phyloP scores from a whole-genome alignment of 2,797 vertebrate genomes.

The Sebastes flavidus region DNA sequence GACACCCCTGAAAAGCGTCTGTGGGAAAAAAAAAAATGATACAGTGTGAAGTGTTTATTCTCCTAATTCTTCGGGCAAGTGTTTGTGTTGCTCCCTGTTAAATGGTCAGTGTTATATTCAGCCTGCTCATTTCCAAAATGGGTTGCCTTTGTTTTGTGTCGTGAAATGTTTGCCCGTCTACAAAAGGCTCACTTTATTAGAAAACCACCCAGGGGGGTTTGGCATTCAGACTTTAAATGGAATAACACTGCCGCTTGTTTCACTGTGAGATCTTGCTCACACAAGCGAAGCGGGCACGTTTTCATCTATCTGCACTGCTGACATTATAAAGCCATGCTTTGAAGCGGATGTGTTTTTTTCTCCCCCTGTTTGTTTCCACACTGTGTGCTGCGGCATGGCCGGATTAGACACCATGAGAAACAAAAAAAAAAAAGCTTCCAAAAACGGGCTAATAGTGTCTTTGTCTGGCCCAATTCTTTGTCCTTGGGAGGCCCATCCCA shows the following conservation, averaged over 20 bases:
- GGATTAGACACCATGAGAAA: slow-evolving; percentile 69
- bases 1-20: slow-evolving; percentile 20
- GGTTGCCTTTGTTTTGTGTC: slow-evolving; percentile 53
- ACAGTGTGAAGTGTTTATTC: slow-evolving; percentile 47
- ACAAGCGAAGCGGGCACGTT: slow-evolving; percentile 43
- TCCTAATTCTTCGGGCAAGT: slow-evolving; percentile 25
- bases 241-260: slow-evolving; percentile 67
- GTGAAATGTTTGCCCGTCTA: slow-evolving; percentile 64
- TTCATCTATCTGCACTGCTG: slow-evolving; percentile 54
- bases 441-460: slow-evolving; percentile 75
- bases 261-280: slow-evolving; percentile 53
- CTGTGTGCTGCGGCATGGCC: slow-evolving; percentile 43
- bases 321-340: slow-evolving; percentile 60
- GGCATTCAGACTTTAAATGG: slow-evolving; percentile 63
- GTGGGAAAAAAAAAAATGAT: slow-evolving; percentile 24
- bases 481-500: slow-evolving; percentile 75
- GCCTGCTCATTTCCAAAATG: slow-evolving; percentile 54
- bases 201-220: slow-evolving; percentile 48
- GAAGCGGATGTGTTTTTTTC: slow-evolving; percentile 53
- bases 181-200: slow-evolving; percentile 64
- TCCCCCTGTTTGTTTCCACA: slow-evolving; percentile 41
- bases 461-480: slow-evolving; percentile 79
- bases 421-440: slow-evolving; percentile 51
- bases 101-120: slow-evolving; percentile 49
- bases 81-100: slow-evolving; percentile 28